Base-by-base conservation (phyloP, 2,888 invertebrate genomes). In the Agapostemon virescens region DNA sequence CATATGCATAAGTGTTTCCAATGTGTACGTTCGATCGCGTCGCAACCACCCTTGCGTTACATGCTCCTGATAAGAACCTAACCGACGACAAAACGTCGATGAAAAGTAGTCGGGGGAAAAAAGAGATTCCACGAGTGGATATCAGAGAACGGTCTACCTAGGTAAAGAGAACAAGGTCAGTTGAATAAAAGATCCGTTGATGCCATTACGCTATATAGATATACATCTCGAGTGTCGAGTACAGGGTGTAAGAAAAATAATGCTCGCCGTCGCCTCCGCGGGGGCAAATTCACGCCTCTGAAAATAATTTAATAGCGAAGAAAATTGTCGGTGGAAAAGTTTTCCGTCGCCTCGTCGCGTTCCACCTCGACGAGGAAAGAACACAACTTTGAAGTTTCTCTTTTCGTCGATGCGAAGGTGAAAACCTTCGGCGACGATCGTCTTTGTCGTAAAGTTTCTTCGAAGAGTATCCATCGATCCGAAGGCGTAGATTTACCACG, bases 141-240 rank as follows among this genome's bases (percentile, higher is more conserved):
- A 83, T 87, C 82, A 78, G 84, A 78, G 84, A 85, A 84, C 80
- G 69, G 71, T 83, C 78, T 78, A 75, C 36, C 82, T 86, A 84
- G 84, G 77, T 81, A 84, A 84, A 69, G 58, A 61, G 63, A 82
- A 84, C 85, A 90, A 91, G 91, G 91, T 91, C 91, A 91, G 91
- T 91, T 76, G 69, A 87, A 64, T 64, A 69, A 81, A 72, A 75
- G 66, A 79, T 77, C 69, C 69, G 74, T 80, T 68, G 75, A 80
- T 69, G 64, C 23, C 36, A 74, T 63, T 72, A 74, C 30, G 30
- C 40, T 71, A 69, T 33, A 61, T 33, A 23, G 26, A 55, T 55
- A 55, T 26, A n/a, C n/a, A 20, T 33, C 61, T 55, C 26, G 55
- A 55, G 55, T 55, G 30, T 55, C 55, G 26, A 55, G 26, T 55